phyloP scores from a whole-genome alignment of 2,797 vertebrate genomes.

The Sebastes goodei region DNA sequence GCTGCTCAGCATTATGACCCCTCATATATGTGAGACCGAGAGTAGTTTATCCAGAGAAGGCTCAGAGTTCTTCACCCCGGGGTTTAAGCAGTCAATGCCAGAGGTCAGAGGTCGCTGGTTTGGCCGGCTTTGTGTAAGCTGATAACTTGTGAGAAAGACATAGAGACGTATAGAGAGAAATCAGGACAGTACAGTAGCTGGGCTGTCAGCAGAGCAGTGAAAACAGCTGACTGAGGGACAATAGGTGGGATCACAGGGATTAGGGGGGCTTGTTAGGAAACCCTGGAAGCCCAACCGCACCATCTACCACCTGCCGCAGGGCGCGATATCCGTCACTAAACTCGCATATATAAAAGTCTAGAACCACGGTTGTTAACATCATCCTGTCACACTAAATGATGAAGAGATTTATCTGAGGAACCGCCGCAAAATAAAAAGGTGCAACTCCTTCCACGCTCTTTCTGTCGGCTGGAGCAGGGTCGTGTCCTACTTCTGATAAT shows the following conservation, averaged over 20 bases:
- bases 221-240: constrained; percentile 62
- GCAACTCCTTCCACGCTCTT: neutral
- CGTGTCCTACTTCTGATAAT: constrained; percentile 34
- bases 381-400: neutral
- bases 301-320: constrained; percentile 26
- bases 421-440: neutral
- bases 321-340: neutral
- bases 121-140: constrained; percentile 33
- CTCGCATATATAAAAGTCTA: neutral
- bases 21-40: constrained; percentile 4
- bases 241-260: constrained; percentile 58
- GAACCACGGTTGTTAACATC: neutral
- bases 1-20: constrained; percentile 11
- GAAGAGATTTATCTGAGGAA: neutral
- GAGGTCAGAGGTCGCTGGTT: constrained; percentile 43
- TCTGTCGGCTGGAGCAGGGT: neutral
- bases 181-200: neutral
- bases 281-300: constrained; percentile 3
- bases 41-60: constrained; percentile 15
- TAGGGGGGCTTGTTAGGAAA: constrained; percentile 53
- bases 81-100: constrained; percentile 38
- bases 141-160: constrained; percentile 45
- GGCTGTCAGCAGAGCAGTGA: constrained; percentile 39
- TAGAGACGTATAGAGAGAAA: constrained; percentile 10
- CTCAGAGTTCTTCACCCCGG: neutral